phyloP scores from a whole-genome alignment of 2,113 vertebrate genomes.

The Synodontis membranacea region DNA sequence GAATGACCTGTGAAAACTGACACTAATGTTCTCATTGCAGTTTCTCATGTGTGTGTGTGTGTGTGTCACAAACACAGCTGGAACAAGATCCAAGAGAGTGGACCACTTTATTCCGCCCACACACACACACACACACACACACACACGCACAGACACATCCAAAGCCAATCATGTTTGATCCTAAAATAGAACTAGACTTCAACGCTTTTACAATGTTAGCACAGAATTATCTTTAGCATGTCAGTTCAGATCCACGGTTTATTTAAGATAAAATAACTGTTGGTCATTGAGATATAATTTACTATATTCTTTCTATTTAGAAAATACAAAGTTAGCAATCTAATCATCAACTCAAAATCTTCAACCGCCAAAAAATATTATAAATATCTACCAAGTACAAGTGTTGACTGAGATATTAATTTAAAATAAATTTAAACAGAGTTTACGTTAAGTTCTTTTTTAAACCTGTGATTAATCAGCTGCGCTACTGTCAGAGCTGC shows the following conservation, averaged over 20 bases:
- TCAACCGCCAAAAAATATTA: neutral
- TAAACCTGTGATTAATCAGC: neutral
- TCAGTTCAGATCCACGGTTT: too few relatives aligned
- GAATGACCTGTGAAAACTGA: slow-evolving; percentile 57
- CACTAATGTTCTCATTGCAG: slow-evolving; percentile 56
- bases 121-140: neutral
- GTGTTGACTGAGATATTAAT: neutral
- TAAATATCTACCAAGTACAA: neutral
- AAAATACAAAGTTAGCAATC: neutral
- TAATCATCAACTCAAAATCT: neutral
- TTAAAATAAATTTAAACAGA: neutral
- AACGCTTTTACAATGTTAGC: neutral
- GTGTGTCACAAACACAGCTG: slow-evolving; percentile 61
- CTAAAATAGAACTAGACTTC: neutral
- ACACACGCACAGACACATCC: neutral
- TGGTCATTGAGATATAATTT: neutral
- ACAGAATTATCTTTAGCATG: neutral
- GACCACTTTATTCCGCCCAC: slow-evolving; percentile 1
- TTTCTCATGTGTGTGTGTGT: slow-evolving; percentile 50
- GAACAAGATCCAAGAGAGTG: slow-evolving; percentile 33
- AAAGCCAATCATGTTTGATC: neutral
- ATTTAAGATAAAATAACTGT: neutral
- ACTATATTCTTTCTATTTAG: neutral
- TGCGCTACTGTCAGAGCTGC: neutral
- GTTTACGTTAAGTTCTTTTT: neutral